These are phyloP conservation scores for Emydura subglobosa DNA, from an alignment of 2,113 vertebrate genomes.

Conservation along the genomic window DNA sequence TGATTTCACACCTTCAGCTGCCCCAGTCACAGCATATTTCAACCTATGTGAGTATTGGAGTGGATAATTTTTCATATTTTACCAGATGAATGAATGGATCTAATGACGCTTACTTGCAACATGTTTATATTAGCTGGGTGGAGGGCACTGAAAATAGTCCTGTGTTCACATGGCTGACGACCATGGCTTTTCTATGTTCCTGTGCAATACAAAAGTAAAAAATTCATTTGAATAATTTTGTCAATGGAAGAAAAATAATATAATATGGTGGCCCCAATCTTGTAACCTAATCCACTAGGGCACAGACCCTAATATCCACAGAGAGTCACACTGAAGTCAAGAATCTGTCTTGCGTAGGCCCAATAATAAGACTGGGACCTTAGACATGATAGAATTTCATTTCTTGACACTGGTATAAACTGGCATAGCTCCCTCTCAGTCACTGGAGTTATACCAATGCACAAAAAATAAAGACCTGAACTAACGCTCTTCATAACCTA, in stretches of 20 bases:
- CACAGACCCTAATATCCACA: background rate
- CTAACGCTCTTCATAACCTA: background rate
- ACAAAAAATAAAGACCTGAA: background rate
- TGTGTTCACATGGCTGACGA: slow-evolving; percentile 29
- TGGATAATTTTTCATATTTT: slow-evolving; percentile 8
- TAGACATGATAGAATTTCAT: background rate
- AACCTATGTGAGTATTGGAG: slow-evolving; percentile 6
- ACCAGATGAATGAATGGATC: slow-evolving; percentile 41
- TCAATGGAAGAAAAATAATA: background rate
- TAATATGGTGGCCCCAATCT: background rate
- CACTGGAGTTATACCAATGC: background rate
- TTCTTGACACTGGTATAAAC: background rate
- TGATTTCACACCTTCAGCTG: slow-evolving; percentile 22
- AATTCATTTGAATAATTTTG: slow-evolving; percentile 37
- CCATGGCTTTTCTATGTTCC: slow-evolving; percentile 45
- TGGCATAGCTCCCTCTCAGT: background rate
- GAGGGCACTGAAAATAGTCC: slow-evolving; percentile 54
- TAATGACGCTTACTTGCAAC: slow-evolving; percentile 52
- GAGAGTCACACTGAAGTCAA: background rate
- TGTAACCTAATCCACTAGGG: background rate
- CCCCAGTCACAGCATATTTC: background rate
- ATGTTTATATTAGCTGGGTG: slow-evolving; percentile 44
- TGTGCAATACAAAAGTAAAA: slow-evolving; percentile 27
- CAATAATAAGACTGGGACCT: no score
- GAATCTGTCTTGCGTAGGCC: background rate